Evolutionary conservation across 2,113 vertebrate genomes (phyloP), one percentile per base, ranked within the genome.

Genomic region (Orthochromis malagaraziensis): DNA sequence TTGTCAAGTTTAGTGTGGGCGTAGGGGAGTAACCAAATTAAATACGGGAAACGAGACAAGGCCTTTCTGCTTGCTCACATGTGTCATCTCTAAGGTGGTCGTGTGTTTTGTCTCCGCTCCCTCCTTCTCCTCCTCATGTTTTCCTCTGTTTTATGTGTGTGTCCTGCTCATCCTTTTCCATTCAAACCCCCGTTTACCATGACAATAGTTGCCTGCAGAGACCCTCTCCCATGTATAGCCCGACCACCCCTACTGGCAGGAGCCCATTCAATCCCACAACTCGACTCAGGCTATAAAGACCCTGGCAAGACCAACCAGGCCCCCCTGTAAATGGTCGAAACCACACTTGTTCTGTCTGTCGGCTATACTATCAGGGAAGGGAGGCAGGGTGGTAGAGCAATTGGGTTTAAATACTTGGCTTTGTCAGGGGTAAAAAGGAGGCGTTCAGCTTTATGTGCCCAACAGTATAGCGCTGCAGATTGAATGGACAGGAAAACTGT

Each of bases 131-230:
- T 82, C 26, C 86, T 85, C 79, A 54, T 94, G 87, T 93, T 89
- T 93, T 94, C 87, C 91, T 94, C 88, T 90, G 88, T 95, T 95
- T 91, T 94, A 92, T 94, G 93, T 95, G 91, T 95, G 92, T 95
- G 93, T 96, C 94, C 95, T 96, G 93, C 91, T 95, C 94, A 93
- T 94, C 95, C 90, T 93, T 88, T 93, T 92, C 89, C 91, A 93
- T 95, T 95, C 94, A 96, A 87, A 81, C 84, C 82, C 38, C 54
- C n/a, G 65, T 92, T 96, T 96, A 96, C 75, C 96, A 97, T 96
- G 70, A 96, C 95, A 97, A 97, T 94, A 80, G 93, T 81, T 68
- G 91, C 94, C 94, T 95, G 96, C 92, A 49, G 95, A 87, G 95
- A 93, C 82, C 60, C 83, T 93, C 94, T 92, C 92, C 94, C 92